phyloP scores from a whole-genome alignment of 2,888 invertebrate genomes.

The Drosophila meridionalis region DNA sequence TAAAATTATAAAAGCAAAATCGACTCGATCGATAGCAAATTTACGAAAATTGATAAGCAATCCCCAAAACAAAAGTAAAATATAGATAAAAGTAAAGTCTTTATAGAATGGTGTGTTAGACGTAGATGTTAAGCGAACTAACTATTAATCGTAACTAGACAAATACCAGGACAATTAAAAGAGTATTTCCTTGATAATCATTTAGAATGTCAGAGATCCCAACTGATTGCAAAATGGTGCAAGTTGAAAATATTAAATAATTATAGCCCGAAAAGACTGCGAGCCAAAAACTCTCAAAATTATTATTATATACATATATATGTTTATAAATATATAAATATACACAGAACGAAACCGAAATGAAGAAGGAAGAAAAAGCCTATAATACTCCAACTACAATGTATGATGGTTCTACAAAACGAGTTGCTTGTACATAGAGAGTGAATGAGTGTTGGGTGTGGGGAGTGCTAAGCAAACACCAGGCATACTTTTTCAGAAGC shows the following conservation, averaged over 20 bases:
- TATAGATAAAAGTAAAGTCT: constrained; percentile 27
- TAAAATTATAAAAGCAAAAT: neutral
- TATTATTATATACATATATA: constrained; percentile 46
- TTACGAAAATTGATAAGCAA: constrained; percentile 69
- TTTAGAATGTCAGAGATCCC: constrained; percentile 62
- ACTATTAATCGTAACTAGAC: constrained; percentile 57
- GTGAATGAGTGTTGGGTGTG: constrained; percentile 2
- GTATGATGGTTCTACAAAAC: constrained; percentile 24
- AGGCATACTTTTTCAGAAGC: constrained; percentile 56
- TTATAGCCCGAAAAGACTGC: constrained; percentile 81
- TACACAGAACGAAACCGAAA: constrained; percentile 31
- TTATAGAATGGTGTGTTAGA: constrained; percentile 41
- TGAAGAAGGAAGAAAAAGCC: constrained; percentile 33
- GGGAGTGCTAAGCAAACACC: constrained; percentile 51
- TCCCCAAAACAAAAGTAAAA: constrained; percentile 34
- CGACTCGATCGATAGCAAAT: constrained; percentile 21
- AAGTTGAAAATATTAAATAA: constrained; percentile 54
- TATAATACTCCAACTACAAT: constrained; percentile 25
- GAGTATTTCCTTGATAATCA: constrained; percentile 72
- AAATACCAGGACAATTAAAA: constrained; percentile 68
- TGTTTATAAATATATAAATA: constrained; percentile 6
- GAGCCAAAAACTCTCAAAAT: constrained; percentile 81
- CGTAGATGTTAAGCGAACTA: constrained; percentile 16
- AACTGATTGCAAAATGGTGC: constrained; percentile 38
- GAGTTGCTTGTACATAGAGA: constrained; percentile 30